These are phyloP conservation scores for Antennarius striatus DNA, from an alignment of 2,113 vertebrate genomes.

Conservation along the genomic window DNA sequence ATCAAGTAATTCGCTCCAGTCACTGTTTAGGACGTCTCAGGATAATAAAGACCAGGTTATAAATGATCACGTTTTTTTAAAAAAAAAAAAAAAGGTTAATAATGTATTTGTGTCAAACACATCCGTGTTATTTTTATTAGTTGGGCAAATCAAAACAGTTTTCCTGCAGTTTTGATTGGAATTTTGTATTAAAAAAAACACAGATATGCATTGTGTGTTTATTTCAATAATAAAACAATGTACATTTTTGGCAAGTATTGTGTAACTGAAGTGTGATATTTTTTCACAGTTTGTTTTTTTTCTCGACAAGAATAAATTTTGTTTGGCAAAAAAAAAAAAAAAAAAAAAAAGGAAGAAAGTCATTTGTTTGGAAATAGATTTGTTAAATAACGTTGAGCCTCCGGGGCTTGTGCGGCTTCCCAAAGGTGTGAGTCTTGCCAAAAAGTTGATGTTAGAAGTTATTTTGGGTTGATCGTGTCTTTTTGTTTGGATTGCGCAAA, in stretches of 20 bases:
- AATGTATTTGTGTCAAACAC: conserved; percentile 80
- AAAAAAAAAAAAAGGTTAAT: conserved; percentile 44
- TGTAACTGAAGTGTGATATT: conserved; percentile 94
- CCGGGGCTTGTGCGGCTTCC: neutral
- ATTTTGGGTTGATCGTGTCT: neutral
- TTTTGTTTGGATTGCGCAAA: neutral
- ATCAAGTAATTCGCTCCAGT: conserved; percentile 69
- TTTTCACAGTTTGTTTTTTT: conserved; percentile 89
- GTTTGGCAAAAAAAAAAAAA: conserved; percentile 69
- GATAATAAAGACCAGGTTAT: conserved; percentile 71
- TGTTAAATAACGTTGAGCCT: conserved; percentile 26
- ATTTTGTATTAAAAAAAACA: conserved; percentile 85
- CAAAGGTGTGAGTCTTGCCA: neutral
- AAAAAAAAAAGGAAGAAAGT: conserved; percentile 2
- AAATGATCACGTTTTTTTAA: conserved; percentile 72
- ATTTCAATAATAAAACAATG: conserved; percentile 91
- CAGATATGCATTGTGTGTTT: conserved; percentile 87
- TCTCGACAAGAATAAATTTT: conserved; percentile 84
- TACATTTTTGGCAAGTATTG: conserved; percentile 91
- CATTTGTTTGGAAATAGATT: conserved; percentile 64
- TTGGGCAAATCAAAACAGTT: conserved; percentile 66
- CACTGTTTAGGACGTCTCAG: conserved; percentile 80
- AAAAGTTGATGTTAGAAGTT: neutral
- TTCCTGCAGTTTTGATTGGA: conserved; percentile 86
- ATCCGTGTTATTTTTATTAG: conserved; percentile 72